Base-by-base conservation (phyloP, 1,140 invertebrate species). In the Neotoxoptera formosana region DNA sequence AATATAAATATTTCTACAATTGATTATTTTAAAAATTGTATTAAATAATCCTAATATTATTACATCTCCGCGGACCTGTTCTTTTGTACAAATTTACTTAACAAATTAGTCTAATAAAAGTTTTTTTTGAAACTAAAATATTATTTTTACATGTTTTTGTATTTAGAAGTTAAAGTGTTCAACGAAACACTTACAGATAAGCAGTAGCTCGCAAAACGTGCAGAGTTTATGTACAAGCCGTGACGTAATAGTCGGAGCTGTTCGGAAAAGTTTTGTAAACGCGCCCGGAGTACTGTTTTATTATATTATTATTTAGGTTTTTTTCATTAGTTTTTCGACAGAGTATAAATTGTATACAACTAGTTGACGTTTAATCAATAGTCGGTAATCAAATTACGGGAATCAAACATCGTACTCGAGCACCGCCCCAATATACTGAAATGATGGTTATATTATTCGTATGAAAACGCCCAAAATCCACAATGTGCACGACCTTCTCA, bases 311-410 rank as follows among this genome's bases (percentile, higher is more conserved):
- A 23, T 76, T 76, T 56, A 34, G 30, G 34, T 56, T 89, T 76
- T 67, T 76, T 67, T 76, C 56, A 89, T 56, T 89, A 3, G 56
- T 89, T 89, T 89, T 56, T 41, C 51, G 7, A 56, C 51, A 56
- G 25, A 89, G 34, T 47, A n/a, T 9, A 41, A 23, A 89, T 56
- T 36, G n/a, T 89, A 56, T 36, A 41, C 86, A 36, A n/a, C 30
- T 3, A 20, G 41, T 51, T 56, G 88, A 89, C 88, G n/a, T 89
- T 89, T 89, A 89, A 89, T 89, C 88, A 89, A 89, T 89, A 89
- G 21, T 34, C 51, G 23, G 51, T 89, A 89, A 89, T 89, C 51
- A 36, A 89, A 89, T 89, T 56, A 56, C 23, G 51, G 25, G 36
- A 56, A 89, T 89, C 51, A 89, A 56, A 89, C 51, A 89, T 89